Evolutionary conservation across 2,113 vertebrate genomes (phyloP), one percentile per base, ranked within the genome.

Genomic region (Stegastes partitus): DNA sequence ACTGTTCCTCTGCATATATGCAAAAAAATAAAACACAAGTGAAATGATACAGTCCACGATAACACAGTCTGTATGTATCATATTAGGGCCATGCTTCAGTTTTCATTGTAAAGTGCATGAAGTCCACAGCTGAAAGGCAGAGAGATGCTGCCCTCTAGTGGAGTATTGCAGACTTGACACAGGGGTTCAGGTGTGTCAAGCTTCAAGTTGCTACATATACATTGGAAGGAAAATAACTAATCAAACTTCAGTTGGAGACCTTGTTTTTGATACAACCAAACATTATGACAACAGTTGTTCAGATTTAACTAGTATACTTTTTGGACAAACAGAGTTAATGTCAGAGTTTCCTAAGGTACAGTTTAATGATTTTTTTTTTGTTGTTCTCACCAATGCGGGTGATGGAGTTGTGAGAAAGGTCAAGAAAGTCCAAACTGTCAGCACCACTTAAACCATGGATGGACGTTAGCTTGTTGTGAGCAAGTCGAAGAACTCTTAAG

Each of bases 351-450:
- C 58, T 11, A 2, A 49, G 44, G 21, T 15, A n/a, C 26, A 12
- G 28, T 3, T 9, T 0, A 5, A 1, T 51, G 14, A 34, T 8
- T 34, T 8, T 34, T 28, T 28, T 22, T 23, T 5, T 5, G n/a
- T n/a, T 15, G 11, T 9, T 42, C 96, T 96, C 93, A 99, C 98
- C 95, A 59, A 99, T 95, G 83, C 96, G 95, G 14, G 95, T 96
- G 87, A 99, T 95, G 91, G 85, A 95, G 79, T 99, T 99, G 86
- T 96, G 85, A 1, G 98, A 98, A 39, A 99, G 84, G 79, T 99
- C 96, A 67, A 99, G 95, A 75, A 90, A 87, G 5, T 86, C 88
- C 54, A 99, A 83, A 89, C 95, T 96, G 73, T 81, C 93, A 58
- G 95, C 97, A n/a, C 94, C 95, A 49, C 89, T 92, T 81, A 99